Conservation (phyloP, 2,888 invertebrate genomes). For the Syrista parreyssii region DNA sequence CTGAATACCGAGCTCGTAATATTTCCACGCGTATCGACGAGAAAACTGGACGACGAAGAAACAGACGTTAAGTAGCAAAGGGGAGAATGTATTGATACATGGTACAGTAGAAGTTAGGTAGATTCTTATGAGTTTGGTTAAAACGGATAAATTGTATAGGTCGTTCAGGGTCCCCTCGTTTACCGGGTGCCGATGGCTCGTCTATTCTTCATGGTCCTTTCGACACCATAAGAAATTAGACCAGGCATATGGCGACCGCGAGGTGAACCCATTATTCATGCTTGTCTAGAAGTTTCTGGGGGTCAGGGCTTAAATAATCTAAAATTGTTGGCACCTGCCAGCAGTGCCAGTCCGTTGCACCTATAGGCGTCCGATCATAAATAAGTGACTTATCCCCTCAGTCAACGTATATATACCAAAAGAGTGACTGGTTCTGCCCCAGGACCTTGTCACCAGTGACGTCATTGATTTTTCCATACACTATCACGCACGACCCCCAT, state of each 20-base stretch:
- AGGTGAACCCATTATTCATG: conserved; percentile 45
- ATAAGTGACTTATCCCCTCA: background rate
- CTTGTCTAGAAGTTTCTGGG: conserved; percentile 23
- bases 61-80: background rate
- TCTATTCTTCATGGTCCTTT: conserved; percentile 14
- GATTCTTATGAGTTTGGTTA: background rate
- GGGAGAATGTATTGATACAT: background rate
- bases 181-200: conserved; percentile 1
- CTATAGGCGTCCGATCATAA: background rate
- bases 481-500: background rate
- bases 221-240: conserved; percentile 50
- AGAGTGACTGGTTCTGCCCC: background rate
- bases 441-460: background rate
- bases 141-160: background rate
- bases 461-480: background rate
- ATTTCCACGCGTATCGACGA: no score
- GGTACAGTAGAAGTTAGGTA: background rate
- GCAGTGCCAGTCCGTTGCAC: background rate
- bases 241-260: conserved; percentile 51
- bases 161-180: background rate
- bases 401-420: background rate
- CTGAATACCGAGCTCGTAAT: background rate
- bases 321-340: conserved; percentile 54
- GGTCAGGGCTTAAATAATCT: conserved; percentile 50
- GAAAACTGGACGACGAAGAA: no score